phyloP scores from a whole-genome alignment of 2,888 invertebrate genomes.

The Noctuana brunneofusca region DNA sequence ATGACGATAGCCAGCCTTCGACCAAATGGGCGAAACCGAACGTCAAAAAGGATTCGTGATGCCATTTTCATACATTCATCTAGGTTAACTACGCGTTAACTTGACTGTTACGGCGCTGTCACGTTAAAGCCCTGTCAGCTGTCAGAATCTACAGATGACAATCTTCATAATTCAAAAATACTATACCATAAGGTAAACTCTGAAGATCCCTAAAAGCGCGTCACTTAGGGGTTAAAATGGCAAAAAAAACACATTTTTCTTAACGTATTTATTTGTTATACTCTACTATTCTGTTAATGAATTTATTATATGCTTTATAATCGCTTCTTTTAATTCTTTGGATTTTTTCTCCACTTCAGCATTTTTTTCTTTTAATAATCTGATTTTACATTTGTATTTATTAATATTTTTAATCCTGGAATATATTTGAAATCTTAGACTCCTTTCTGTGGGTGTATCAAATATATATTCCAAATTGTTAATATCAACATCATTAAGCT shows the following conservation, averaged over 20 bases:
- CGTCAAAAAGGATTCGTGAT: no score
- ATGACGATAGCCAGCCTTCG: no score
- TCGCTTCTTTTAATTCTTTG: conserved; percentile 7
- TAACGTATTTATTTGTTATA: not conserved
- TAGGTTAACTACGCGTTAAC: no score
- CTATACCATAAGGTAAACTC: no score
- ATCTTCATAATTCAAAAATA: no score
- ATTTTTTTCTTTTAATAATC: conserved; percentile 5
- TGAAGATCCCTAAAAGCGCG: no score
- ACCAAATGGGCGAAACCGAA: no score
- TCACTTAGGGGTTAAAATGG: no score
- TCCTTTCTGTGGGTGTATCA: not conserved
- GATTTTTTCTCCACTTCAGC: not conserved
- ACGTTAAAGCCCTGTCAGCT: no score
- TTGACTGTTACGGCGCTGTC: no score
- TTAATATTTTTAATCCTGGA: conserved; percentile 11
- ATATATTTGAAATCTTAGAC: conserved; percentile 4
- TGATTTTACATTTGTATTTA: conserved; percentile 8
- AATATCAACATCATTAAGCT: conserved; percentile 7
- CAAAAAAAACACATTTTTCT: not conserved
- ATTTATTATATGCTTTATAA: conserved; percentile 18
- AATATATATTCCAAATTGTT: not conserved
- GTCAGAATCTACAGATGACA: no score
- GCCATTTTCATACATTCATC: no score
- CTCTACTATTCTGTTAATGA: not conserved